A percentile compares a stretch with the other conserved stretches of the same genome.
Conservation (phyloP, 2,113 vertebrate species). For the Cynopterus brachyotis region DNA sequence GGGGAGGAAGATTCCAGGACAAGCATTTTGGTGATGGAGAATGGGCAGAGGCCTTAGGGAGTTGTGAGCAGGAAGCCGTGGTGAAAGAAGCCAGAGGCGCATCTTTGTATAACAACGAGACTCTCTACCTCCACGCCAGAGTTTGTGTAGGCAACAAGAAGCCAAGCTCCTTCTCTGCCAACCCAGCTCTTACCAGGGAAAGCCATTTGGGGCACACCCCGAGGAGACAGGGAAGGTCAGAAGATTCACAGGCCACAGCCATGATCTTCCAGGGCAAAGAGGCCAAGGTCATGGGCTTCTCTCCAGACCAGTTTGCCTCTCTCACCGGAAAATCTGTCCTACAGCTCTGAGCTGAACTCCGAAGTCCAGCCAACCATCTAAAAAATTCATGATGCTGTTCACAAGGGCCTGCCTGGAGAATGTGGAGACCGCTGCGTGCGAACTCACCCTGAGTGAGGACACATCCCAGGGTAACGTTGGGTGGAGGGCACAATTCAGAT, state of each 20-base stretch:
- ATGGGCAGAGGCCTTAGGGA: background rate
- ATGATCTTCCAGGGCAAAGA: slow-evolving; percentile 4
- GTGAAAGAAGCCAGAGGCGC: background rate
- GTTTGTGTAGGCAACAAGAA: background rate
- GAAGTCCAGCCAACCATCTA: slow-evolving; percentile 38
- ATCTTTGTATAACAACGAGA: background rate
- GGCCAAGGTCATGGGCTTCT: slow-evolving; percentile 33
- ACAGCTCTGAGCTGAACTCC: slow-evolving; percentile 4
- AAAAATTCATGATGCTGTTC: slow-evolving; percentile 61
- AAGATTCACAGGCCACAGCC: background rate
- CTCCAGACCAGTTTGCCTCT: slow-evolving; percentile 37
- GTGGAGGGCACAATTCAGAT: background rate
- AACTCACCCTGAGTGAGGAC: background rate
- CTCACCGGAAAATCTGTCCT: slow-evolving; percentile 38
- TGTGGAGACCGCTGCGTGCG: background rate
- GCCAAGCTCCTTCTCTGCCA: background rate
- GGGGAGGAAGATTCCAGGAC: background rate
- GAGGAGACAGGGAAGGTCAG: background rate
- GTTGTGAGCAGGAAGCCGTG: background rate
- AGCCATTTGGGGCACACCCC: background rate
- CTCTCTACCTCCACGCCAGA: background rate
- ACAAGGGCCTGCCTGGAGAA: background rate
- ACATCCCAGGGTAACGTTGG: background rate
- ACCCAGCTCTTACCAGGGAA: slow-evolving; percentile 15
- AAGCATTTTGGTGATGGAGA: background rate